Percentiles rank a stretch among this genome's conserved stretches.
Evolutionary conservation across 2,797 vertebrate species (phyloP).

Genomic region (Falco naumanni): DNA sequence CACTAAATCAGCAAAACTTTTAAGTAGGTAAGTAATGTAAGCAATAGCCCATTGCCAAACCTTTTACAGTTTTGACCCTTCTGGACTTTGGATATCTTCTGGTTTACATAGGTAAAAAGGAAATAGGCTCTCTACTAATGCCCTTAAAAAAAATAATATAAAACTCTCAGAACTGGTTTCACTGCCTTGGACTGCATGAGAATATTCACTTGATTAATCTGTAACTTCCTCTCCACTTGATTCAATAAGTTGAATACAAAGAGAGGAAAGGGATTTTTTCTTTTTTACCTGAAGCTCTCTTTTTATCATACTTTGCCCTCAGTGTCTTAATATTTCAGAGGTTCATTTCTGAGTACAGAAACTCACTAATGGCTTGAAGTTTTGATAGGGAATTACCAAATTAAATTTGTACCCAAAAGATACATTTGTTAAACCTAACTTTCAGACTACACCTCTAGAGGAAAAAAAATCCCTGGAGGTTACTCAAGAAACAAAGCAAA

Average conservation of each 20-base stretch:
- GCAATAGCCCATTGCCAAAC: background rate
- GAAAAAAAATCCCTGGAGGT: accelerated
- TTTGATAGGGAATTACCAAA: background rate
- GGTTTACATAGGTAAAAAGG: background rate
- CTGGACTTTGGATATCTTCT: background rate
- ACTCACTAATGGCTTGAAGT: background rate
- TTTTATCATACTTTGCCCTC: background rate
- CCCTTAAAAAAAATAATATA: background rate
- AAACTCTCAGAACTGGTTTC: background rate
- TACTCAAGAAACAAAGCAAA: background rate
- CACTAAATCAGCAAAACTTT: background rate
- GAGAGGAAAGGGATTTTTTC: accelerated
- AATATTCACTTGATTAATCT: background rate
- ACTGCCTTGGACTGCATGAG: background rate
- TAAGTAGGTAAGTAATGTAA: background rate
- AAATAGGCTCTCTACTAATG: background rate
- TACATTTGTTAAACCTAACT: background rate
- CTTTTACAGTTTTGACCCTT: background rate
- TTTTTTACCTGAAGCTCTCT: background rate
- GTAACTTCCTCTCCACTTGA: background rate
- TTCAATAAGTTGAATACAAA: background rate
- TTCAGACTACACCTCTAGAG: background rate
- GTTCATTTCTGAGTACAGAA: background rate
- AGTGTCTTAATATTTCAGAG: background rate
- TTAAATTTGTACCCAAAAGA: background rate